Base-by-base conservation (phyloP, 2,888 invertebrate species). In the Andrena minutula region DNA sequence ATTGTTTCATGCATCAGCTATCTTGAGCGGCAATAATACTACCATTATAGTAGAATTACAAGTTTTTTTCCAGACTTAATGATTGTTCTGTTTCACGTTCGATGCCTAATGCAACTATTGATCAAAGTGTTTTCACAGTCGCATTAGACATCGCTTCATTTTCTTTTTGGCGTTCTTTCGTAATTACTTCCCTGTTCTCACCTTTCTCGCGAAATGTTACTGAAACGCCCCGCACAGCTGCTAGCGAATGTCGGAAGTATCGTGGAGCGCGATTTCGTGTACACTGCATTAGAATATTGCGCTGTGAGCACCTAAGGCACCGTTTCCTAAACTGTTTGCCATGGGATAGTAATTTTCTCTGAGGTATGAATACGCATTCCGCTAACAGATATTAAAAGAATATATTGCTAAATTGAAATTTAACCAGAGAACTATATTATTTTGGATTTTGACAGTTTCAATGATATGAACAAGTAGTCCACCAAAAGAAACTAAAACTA, bases 111-210 rank as follows among this genome's bases (percentile, higher is more conserved):
- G 20, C 26, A 16, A 20, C 23, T 60, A 69, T 69, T 23, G 35
- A 75, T 75, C 32, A 61, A 51, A 35, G 20, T 69, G 12, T 35
- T 35, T n/a, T 32, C 47, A 12, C 2, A 32, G 8, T 61, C 12
- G 49, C 12, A 41, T 32, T 60, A n/a, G 66, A 58, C 58, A 35
- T 3, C 58, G 30, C 30, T 51, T 23, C 20, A 16, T 60, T 49
- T 12, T 61, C 60, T 41, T 60, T 58, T 30, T 49, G 28, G 10
- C 30, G 32, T 26, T 32, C 47, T 60, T 49, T 35, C 47, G 61
- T 51, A 71, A 70, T 51, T 41, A 23, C 53, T 75, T 75, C 53
- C 70, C 51, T 63, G 12, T 75, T 51, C 69, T 28, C 7, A 16
- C 26, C 35, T 35, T 0, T 35, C 26, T 35, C 26, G 12, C 1